These are phyloP conservation scores for Phaedon cochleariae DNA, from an alignment of 2,888 invertebrate species.

Conservation along the genomic window DNA sequence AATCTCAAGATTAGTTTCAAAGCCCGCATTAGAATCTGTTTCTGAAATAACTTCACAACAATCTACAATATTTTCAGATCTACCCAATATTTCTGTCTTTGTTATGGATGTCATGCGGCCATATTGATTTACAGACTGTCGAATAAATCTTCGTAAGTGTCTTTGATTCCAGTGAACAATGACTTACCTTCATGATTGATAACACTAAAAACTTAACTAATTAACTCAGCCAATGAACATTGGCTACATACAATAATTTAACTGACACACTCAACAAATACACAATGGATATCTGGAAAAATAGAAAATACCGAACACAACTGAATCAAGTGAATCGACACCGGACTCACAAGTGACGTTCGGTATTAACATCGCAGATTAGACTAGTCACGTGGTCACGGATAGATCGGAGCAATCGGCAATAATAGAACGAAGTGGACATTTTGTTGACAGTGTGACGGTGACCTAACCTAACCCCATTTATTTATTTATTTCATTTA, in stretches of 20 bases:
- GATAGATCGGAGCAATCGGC: background rate
- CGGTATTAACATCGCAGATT: too few relatives aligned
- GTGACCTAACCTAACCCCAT: too few relatives aligned
- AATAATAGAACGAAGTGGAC: background rate
- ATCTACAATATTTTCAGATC: constrained; percentile 7
- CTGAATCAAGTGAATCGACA: too few relatives aligned
- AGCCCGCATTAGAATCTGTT: constrained; percentile 6
- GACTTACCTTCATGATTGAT: constrained; percentile 14
- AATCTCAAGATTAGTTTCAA: constrained; percentile 10
- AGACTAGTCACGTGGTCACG: too few relatives aligned
- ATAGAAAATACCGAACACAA: too few relatives aligned
- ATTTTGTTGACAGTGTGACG: constrained; percentile 15
- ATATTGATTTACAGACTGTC: constrained; percentile 10
- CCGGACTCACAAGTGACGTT: too few relatives aligned
- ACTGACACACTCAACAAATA: too few relatives aligned
- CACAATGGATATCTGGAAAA: too few relatives aligned
- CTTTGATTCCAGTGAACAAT: background rate
- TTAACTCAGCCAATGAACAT: background rate
- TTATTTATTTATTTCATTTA: too few relatives aligned
- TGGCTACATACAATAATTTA: too few relatives aligned
- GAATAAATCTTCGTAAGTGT: constrained; percentile 6
- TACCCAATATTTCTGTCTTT: constrained; percentile 1
- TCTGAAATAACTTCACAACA: constrained; percentile 7
- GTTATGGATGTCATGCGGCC: constrained; percentile 1
- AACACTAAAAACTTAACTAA: background rate